Evolutionary conservation across 92 coral and sea anemone genomes (phyloP).

Genomic region (Umimayanthus kanabou): DNA sequence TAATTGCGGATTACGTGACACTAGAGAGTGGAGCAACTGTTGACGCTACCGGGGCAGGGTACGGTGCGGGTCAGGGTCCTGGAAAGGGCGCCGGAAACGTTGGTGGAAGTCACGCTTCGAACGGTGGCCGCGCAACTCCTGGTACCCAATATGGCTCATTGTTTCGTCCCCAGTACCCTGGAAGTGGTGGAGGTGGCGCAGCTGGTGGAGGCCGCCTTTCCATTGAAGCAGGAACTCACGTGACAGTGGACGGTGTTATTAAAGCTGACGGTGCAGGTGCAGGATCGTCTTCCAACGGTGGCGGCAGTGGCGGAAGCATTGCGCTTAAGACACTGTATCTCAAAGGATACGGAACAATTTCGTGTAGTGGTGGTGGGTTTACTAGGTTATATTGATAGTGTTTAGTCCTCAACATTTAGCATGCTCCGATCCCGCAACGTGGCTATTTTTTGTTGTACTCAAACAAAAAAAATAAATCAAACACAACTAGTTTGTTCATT

Average conservation of each 20-base stretch:
- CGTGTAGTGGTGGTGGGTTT: conserved; percentile 60
- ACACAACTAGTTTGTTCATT: too few relatives aligned
- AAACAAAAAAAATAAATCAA: too few relatives aligned
- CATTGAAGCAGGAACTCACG: conserved; percentile 58
- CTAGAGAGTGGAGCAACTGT: conserved; percentile 64
- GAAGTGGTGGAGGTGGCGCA: conserved; percentile 70
- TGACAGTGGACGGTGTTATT: conserved; percentile 61
- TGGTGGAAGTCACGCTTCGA: conserved; percentile 66
- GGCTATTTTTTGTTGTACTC: too few relatives aligned
- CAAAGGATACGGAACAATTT: conserved; percentile 63
- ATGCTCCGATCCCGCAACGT: too few relatives aligned
- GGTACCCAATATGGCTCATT: conserved; percentile 63
- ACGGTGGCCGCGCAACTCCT: conserved; percentile 53
- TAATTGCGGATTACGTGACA: conserved; percentile 44
- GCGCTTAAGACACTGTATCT: conserved; percentile 42
- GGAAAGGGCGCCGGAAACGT: conserved; percentile 58
- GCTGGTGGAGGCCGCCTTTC: conserved; percentile 69
- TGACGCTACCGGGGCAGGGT: conserved; percentile 65
- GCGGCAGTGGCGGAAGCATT: conserved; percentile 73
- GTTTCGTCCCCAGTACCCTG: conserved; percentile 55
- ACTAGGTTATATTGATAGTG: too few relatives aligned
- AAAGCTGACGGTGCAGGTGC: conserved; percentile 49
- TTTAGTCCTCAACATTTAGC: neutral
- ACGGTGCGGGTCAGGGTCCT: conserved; percentile 59
- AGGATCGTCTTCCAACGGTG: conserved; percentile 46